Evolutionary conservation across 2,888 invertebrate genomes (phyloP).

Genomic region (Drosophila quinaria): DNA sequence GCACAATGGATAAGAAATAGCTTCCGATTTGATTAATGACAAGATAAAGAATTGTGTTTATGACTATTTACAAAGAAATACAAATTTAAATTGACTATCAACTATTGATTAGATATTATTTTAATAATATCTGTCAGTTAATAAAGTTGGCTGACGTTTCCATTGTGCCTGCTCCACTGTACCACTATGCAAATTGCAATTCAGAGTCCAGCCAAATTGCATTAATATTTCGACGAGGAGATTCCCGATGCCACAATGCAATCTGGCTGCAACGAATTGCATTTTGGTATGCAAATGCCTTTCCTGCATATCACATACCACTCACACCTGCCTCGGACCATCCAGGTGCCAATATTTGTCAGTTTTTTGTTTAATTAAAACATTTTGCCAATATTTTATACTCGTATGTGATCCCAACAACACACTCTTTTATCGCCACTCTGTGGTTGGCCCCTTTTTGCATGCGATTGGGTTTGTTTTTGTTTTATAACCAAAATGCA

Average conservation of each 20-base stretch:
- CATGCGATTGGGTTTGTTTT: constrained; percentile 20
- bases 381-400: constrained; percentile 78
- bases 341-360: constrained; percentile 78
- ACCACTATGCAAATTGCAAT: constrained; percentile 67
- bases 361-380: constrained; percentile 78
- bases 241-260: constrained; percentile 19
- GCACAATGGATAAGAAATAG: constrained; percentile 19
- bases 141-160: neutral
- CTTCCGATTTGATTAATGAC: constrained; percentile 1
- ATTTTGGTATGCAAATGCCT: constrained; percentile 75
- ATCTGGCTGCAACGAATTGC: constrained; percentile 35
- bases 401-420: constrained; percentile 5
- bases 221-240: constrained; percentile 68
- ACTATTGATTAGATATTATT: constrained; percentile 18
- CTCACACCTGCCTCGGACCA: constrained; percentile 23
- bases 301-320: constrained; percentile 19
- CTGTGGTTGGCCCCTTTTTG: constrained; percentile 7
- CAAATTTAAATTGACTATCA: constrained; percentile 1
- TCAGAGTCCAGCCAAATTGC: constrained; percentile 59
- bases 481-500: constrained; percentile 58
- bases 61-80: neutral
- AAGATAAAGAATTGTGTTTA: constrained; percentile 3
- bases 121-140: neutral
- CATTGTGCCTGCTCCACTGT: constrained; percentile 27
- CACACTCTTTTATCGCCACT: neutral